Conservation (phyloP, 2,888 invertebrate species). For the Drosophila koepferae region DNA sequence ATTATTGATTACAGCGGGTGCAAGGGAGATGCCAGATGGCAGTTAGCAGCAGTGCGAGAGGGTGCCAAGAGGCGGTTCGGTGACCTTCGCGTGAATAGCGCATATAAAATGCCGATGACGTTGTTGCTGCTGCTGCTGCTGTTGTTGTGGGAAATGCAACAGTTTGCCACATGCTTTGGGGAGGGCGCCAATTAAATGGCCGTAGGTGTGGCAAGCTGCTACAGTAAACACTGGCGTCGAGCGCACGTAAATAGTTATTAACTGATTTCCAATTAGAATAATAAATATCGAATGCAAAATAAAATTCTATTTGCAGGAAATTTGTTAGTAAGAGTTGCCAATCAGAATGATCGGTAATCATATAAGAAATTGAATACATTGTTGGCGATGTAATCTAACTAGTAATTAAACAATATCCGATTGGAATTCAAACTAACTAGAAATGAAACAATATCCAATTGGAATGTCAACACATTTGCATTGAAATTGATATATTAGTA, state of each 20-base stretch:
- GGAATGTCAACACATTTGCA: no score
- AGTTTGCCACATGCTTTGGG: slow-evolving; percentile 40
- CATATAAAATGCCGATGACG: slow-evolving; percentile 38
- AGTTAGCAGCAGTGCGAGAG: not conserved
- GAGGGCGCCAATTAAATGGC: slow-evolving; percentile 7
- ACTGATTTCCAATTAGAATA: not conserved
- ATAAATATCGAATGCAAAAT: not conserved
- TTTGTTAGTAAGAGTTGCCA: not conserved
- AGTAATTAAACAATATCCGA: no score
- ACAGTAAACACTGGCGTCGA: slow-evolving; percentile 1
- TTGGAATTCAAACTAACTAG: no score
- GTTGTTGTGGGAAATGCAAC: slow-evolving; percentile 49
- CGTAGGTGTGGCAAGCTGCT: slow-evolving; percentile 7
- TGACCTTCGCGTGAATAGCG: slow-evolving; percentile 82
- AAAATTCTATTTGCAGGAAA: not conserved
- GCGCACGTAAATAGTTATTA: slow-evolving; percentile 8
- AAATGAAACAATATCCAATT: no score
- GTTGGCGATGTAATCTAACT: no score
- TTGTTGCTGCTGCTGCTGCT: no score
- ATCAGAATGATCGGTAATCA: not conserved
- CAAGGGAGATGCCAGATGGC: not conserved
- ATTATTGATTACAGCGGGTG: slow-evolving; percentile 64
- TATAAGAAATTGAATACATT: not conserved
- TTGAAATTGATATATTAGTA: no score
- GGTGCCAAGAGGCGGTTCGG: slow-evolving; percentile 52